These are phyloP conservation scores for Prietella phreatophila DNA, from an alignment of 2,113 vertebrate genomes.

Conservation along the genomic window DNA sequence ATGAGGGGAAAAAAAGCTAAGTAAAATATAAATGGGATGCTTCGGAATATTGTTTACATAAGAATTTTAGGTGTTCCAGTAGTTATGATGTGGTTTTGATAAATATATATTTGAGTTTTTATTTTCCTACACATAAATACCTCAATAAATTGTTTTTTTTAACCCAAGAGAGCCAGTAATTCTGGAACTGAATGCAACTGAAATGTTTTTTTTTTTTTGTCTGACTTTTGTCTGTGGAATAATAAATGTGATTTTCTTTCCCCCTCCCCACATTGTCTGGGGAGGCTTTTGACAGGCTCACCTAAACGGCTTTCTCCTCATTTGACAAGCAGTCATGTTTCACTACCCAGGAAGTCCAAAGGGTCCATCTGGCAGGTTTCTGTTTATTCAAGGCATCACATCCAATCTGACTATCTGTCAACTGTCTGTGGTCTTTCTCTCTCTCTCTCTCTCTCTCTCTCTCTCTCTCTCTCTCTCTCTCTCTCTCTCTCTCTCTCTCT, in stretches of 20 bases:
- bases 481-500: no score
- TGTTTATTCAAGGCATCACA: not conserved
- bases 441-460: not conserved
- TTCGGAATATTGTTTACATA: not conserved
- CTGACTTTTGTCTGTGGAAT: not conserved
- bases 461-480: no score
- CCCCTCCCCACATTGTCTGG: not conserved
- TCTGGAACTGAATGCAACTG: not conserved
- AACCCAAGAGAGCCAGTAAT: not conserved
- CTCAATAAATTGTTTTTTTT: not conserved
- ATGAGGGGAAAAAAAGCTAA: not conserved
- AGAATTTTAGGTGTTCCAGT: not conserved
- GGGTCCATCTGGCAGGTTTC: not conserved
- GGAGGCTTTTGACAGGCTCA: not conserved
- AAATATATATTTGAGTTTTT: not conserved
- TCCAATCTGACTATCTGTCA: conserved; percentile 2
- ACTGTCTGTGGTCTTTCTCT: not conserved
- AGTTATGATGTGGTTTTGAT: not conserved
- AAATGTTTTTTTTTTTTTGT: not conserved
- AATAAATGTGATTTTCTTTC: not conserved
- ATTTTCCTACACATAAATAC: not conserved
- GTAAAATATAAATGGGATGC: not conserved
- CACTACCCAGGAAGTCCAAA: not conserved
- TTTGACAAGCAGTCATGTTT: conserved; percentile 3
- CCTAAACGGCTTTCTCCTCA: not conserved